Base-by-base conservation (phyloP, 1,140 invertebrate genomes). In the Tetramorium alpestre region DNA sequence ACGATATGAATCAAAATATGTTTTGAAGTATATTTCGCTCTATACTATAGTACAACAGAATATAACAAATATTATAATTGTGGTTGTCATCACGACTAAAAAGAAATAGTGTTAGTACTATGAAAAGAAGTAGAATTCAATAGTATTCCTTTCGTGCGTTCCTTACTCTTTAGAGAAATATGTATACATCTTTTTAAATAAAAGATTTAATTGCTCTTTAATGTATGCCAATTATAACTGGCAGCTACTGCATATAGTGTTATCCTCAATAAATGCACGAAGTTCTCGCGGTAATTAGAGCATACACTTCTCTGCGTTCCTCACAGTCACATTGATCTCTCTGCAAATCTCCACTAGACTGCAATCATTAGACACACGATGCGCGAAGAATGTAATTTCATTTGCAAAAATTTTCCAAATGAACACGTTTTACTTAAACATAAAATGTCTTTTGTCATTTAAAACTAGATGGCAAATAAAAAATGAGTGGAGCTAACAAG, bases 261-360 rank as follows among this genome's bases (percentile, higher is more conserved):
- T 81, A 73, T 84, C 64, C 51, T 65, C 38, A 44, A 67, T 81
- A 47, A 82, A 54, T 76, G 67, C 22, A 72, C 22, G 10, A 62
- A 87, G 78, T 88, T 87, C 69, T 75, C 62, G n/a, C 80, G 64
- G 82, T 77, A 92, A 94, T 81, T 91, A 92, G 92, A 93, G 91
- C 92, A 90, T 93, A 81, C 62, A 89, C 88, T 88, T 89, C 69
- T 75, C 67, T 90, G 67, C 89, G 69, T 90, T 87, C 28, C 44
- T 86, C 0, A 28, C 8, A 49, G 16, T 22, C 72, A 49, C 49
- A 49, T 70, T 54, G 47, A 58, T 85, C 47, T 67, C 49, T 80
- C 67, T 65, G 25, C 25, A 85, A 51, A 85, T 84, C 13, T 41
- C 13, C 33, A 47, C 13, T 60, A 47, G 38, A 60, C 25, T 33